Conservation (phyloP, 1,140 invertebrate species). For the Rhagoletis pomonella region DNA sequence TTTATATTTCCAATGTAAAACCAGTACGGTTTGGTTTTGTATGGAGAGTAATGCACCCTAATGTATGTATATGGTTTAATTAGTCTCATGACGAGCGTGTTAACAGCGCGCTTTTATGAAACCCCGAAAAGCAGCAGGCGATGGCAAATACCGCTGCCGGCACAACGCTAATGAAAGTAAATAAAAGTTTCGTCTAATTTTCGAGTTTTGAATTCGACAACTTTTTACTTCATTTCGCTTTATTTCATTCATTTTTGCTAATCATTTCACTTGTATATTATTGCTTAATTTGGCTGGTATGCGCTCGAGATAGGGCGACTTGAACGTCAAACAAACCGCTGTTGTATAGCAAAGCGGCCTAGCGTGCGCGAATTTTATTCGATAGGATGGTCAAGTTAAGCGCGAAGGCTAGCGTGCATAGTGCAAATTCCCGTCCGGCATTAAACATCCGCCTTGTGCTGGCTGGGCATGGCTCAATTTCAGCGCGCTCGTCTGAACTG, state of each 20-base stretch:
- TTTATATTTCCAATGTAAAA: too few species aligned
- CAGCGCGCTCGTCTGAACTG: background rate
- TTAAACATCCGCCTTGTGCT: slow-evolving; percentile 5
- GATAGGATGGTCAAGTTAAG: too few species aligned
- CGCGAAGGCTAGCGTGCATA: too few species aligned
- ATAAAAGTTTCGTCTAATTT: background rate
- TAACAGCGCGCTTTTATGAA: background rate
- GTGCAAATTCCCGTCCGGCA: background rate
- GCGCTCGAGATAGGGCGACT: background rate
- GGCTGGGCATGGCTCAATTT: background rate
- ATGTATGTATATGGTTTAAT: background rate
- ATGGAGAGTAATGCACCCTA: too few species aligned
- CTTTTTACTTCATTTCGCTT: background rate
- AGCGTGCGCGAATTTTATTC: background rate
- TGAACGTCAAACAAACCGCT: background rate
- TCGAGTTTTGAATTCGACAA: background rate
- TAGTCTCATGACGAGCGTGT: background rate
- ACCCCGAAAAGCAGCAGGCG: too few species aligned
- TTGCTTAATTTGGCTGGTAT: background rate
- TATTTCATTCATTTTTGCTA: background rate
- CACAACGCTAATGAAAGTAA: background rate
- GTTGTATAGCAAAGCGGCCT: background rate
- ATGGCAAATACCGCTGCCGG: too few species aligned
- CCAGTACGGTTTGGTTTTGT: too few species aligned
- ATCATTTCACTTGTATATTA: background rate